Evolutionary conservation across 2,113 vertebrate genomes (phyloP).

Genomic region (Strix uralensis): DNA sequence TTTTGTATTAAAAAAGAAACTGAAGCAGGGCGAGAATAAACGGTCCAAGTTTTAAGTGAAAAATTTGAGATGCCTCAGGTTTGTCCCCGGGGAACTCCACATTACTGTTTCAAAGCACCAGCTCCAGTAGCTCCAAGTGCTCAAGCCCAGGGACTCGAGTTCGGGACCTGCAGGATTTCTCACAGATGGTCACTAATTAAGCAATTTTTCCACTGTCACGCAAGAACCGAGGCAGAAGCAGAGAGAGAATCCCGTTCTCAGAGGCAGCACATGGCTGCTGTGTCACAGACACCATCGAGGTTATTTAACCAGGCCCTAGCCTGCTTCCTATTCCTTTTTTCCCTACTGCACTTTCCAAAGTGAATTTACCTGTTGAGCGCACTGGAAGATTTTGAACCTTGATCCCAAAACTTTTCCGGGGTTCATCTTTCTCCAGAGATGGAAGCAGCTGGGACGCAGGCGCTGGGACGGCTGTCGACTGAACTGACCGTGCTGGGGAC

Average conservation of each 20-base stretch:
- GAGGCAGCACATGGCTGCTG: rapidly evolving
- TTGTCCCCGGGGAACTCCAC: neutral
- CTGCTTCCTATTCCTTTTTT: neutral
- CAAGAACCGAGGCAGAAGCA: neutral
- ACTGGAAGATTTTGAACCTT: conserved; percentile 99
- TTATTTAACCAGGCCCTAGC: neutral
- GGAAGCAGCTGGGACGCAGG: conserved; percentile 88
- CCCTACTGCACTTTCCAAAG: rapidly evolving
- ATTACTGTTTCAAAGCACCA: neutral
- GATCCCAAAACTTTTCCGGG: conserved; percentile 98
- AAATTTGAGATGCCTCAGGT: neutral
- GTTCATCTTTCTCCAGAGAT: conserved; percentile 95
- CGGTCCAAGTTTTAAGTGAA: neutral
- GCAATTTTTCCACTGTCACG: neutral
- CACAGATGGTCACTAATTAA: neutral
- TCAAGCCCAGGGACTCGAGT: neutral
- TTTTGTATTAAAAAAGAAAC: neutral
- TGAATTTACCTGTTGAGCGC: conserved; percentile 90
- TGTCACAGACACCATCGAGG: rapidly evolving
- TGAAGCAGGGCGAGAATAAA: neutral
- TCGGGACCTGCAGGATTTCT: neutral
- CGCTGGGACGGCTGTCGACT: conserved; percentile 93
- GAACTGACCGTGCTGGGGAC: conserved; percentile 94
- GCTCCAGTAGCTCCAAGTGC: neutral
- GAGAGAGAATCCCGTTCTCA: rapidly evolving